These are phyloP conservation scores for Actinostola sp. DNA, from an alignment of 92 coral and sea anemone genomes.

Conservation along the genomic window DNA sequence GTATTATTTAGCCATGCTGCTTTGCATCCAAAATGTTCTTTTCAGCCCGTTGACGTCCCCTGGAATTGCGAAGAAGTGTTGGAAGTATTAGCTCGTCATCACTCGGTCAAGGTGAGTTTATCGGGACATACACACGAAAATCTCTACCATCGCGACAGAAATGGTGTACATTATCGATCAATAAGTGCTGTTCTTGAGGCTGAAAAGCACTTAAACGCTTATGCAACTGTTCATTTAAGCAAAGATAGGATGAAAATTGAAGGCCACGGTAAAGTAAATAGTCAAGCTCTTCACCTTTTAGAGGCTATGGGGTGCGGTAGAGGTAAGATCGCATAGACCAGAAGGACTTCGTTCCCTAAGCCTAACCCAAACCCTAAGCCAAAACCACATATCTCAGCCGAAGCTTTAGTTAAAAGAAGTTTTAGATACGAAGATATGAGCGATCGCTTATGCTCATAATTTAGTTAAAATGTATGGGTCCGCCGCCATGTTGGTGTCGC, in stretches of 20 bases:
- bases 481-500: no score
- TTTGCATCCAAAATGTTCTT: constrained; percentile 40
- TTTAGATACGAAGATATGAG: no score
- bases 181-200: constrained; percentile 75
- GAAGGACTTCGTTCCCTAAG: no score
- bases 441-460: no score
- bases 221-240: constrained; percentile 65
- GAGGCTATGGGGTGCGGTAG: neutral
- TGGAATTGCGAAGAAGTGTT: constrained; percentile 75
- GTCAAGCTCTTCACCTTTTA: constrained; percentile 46
- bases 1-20: constrained; percentile 75
- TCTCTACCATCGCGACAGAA: constrained; percentile 44
- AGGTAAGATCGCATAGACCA: no score
- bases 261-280: constrained; percentile 61
- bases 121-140: constrained; percentile 70
- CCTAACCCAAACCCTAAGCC: no score
- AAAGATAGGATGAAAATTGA: constrained; percentile 59
- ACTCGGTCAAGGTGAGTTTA: constrained; percentile 63
- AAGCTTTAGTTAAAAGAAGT: no score
- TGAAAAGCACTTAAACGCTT: constrained; percentile 58
- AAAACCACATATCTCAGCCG: no score
- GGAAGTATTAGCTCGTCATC: constrained; percentile 53
- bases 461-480: no score
- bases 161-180: constrained; percentile 71
- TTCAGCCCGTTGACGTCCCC: constrained; percentile 26